A percentile compares a stretch with the other conserved stretches of the same genome.
phyloP scores from a whole-genome alignment of 2,797 vertebrate genomes.

The Pangasius mekongensis region DNA sequence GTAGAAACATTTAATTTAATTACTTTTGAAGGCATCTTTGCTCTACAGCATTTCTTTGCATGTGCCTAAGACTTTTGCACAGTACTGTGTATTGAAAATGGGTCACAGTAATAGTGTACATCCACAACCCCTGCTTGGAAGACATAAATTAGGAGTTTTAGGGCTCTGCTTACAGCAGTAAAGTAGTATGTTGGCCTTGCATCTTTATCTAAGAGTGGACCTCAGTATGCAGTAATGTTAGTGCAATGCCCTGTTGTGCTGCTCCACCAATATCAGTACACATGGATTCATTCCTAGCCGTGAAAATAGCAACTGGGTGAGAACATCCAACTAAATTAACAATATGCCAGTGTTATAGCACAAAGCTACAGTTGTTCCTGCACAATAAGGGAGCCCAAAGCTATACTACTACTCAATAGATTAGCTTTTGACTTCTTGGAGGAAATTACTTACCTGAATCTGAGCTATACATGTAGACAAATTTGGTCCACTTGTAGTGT shows the following conservation, averaged over 20 bases:
- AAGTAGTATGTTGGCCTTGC: neutral
- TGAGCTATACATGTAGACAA: slow-evolving; percentile 95
- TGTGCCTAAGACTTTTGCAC: too few species aligned
- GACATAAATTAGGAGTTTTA: neutral
- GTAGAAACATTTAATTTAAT: too few species aligned
- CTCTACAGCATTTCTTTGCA: too few species aligned
- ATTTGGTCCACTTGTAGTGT: slow-evolving; percentile 90
- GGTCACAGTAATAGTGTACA: neutral
- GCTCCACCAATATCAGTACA: neutral
- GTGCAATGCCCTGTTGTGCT: neutral
- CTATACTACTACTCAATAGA: neutral
- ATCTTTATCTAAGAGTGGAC: neutral
- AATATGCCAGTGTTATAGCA: neutral
- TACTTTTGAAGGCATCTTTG: too few species aligned
- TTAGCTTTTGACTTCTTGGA: neutral
- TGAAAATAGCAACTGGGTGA: neutral
- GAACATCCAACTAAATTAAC: neutral
- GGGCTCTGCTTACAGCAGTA: neutral
- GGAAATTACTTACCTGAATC: slow-evolving; percentile 82
- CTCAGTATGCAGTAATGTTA: neutral
- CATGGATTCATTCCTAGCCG: neutral
- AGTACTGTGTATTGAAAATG: neutral
- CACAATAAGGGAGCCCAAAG: neutral
- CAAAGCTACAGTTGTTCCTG: neutral
- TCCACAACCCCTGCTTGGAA: neutral